Conservation (phyloP, 2,888 invertebrate genomes). For the Stenodera caucasica region DNA sequence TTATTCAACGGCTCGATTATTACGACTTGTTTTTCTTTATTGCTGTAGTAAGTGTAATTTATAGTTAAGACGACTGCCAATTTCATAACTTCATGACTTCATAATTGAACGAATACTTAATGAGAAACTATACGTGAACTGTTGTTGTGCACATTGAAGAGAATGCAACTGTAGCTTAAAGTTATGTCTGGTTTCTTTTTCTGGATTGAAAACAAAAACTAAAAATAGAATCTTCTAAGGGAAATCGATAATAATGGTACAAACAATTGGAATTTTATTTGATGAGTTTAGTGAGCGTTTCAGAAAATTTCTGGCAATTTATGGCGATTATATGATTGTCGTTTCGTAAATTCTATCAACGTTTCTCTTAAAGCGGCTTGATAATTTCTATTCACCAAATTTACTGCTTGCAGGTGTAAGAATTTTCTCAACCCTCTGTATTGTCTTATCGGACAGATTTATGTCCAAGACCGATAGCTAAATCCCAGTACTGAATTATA, state of each 20-base stretch:
- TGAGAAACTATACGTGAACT: not conserved
- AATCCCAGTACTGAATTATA: conserved; percentile 17
- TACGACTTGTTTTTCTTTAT: not conserved
- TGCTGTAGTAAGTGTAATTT: not conserved
- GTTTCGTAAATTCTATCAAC: not conserved
- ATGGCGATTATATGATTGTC: not conserved
- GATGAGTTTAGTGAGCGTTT: too few relatives aligned
- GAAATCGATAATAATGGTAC: too few relatives aligned
- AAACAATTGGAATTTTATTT: too few relatives aligned
- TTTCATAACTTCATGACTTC: not conserved
- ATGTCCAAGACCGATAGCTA: conserved; percentile 29
- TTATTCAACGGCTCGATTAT: not conserved
- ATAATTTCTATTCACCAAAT: conserved; percentile 12
- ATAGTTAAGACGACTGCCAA: conserved; percentile 1
- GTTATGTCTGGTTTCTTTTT: too few relatives aligned
- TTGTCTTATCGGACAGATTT: conserved; percentile 35
- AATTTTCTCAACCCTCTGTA: conserved; percentile 23
- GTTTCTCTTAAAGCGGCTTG: not conserved
- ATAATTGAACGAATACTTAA: conserved; percentile 8
- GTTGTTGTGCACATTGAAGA: not conserved
- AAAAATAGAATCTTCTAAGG: too few relatives aligned
- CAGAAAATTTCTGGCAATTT: not conserved
- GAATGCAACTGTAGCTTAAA: not conserved
- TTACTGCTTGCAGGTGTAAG: conserved; percentile 21
- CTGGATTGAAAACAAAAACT: too few relatives aligned